Base-by-base conservation (phyloP, 1,140 invertebrate species). In the Orius laevigatus region DNA sequence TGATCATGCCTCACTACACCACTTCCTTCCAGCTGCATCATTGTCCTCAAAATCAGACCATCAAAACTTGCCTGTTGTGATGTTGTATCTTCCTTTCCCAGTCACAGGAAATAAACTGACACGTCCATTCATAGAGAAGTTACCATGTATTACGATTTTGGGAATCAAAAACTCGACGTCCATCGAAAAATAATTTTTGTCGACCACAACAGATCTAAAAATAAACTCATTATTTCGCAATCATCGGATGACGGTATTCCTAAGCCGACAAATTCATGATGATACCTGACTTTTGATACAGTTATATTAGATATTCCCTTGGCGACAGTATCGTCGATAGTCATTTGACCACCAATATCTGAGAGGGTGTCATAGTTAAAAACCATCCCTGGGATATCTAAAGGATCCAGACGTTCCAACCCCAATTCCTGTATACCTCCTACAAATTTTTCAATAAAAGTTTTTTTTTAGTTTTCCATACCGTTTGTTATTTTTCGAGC, bases 91-190 rank as follows among this genome's bases (percentile, higher is more conserved):
- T 3, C 58, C 59, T 47, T 53, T 54, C 14, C 59, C 59, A 32
- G 51, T 36, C 14, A 61, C 38, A 8, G 57, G 55, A 20, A 58
- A 57, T 8, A 53, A 38, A 0, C 58, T 56, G 32, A 61, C 51
- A 31, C 50, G 50, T 6, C 59, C 59, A 16, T 59, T 52, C 10
- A 55, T 55, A 18, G 55, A 59, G 48, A 58, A 61, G 14, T 53
- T 46, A 2, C 58, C 59, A 2, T 46, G 46, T 8, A 55, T 55
- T 14, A 55, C 33, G 3, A 60, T 46, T 41, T 53, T 48, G 10
- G 58, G 58, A n/a, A 61, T 48, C 20, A 54, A 48, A 25, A 58
- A 55, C 33, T 61, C 57, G 1, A 61, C 48, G 45, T 61, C 60
- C 51, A 60, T 55, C 20, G 53, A 46, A 14, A 60, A 48, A 11